Conservation (phyloP, 2,888 invertebrate genomes). For the Miltochrista miniata region DNA sequence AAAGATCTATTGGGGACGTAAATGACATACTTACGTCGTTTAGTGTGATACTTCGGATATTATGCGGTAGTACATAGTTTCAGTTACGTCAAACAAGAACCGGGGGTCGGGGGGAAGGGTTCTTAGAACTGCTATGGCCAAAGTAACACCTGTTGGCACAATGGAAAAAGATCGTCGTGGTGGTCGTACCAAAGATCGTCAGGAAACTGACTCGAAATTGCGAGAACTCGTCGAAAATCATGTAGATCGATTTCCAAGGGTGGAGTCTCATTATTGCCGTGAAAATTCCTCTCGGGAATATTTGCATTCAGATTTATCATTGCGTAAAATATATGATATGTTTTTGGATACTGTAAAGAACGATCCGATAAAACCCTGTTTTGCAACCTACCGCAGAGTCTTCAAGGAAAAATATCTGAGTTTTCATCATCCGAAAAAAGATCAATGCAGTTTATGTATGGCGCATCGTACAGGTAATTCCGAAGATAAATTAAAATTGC, state of each 20-base stretch:
- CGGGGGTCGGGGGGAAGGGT: too few species aligned
- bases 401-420: slow-evolving; percentile 6
- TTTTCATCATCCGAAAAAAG: slow-evolving; percentile 16
- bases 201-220: slow-evolving; percentile 5
- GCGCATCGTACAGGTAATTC: slow-evolving; percentile 4
- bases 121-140: not conserved
- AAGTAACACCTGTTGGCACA: slow-evolving; percentile 4
- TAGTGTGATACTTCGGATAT: too few species aligned
- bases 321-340: slow-evolving; percentile 6
- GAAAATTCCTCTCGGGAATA: slow-evolving; percentile 6
- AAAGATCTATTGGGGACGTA: too few species aligned
- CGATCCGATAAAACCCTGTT: slow-evolving; percentile 8
- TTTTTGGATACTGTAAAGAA: slow-evolving; percentile 4
- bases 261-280: slow-evolving; percentile 11
- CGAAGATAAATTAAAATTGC: slow-evolving; percentile 4
- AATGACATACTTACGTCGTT: too few species aligned
- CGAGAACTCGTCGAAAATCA: slow-evolving; percentile 3
- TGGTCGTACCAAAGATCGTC: slow-evolving; percentile 4
- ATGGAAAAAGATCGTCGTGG: not conserved
- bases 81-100: too few species aligned
- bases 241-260: slow-evolving; percentile 6
- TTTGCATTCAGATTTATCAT: slow-evolving; percentile 4
- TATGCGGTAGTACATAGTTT: too few species aligned
- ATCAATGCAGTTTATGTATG: slow-evolving; percentile 11
- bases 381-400: slow-evolving; percentile 7